Conservation (phyloP, 2,113 vertebrate species). For the Sterrhoptilus dennistouni region DNA sequence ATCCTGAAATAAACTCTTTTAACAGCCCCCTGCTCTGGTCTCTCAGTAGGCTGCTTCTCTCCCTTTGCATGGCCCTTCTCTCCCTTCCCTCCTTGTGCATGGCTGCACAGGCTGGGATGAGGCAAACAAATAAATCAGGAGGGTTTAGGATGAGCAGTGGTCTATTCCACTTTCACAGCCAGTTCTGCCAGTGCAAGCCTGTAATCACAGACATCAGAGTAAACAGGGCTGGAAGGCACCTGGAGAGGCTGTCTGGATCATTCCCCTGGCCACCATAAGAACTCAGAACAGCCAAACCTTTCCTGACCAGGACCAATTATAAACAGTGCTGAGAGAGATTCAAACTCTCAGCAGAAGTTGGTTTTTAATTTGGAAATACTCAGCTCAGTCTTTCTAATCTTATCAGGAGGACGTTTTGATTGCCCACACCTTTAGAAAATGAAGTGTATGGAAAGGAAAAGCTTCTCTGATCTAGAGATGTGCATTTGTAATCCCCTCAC, state of each 20-base stretch:
- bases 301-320: neutral
- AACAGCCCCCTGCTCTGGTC: neutral
- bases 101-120: neutral
- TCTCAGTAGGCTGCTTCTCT: neutral
- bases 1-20: neutral
- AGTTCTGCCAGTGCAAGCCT: neutral
- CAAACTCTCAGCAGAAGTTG: neutral
- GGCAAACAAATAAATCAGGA: conserved; percentile 29
- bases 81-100: neutral
- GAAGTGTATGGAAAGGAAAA: neutral
- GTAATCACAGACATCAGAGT: neutral
- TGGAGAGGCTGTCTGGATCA: neutral
- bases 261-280: neutral
- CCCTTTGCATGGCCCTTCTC: neutral
- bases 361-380: neutral
- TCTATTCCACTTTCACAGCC: neutral
- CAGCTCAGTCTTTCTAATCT: neutral
- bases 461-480: neutral
- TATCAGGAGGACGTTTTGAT: neutral
- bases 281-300: neutral
- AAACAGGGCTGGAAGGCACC: neutral
- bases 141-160: neutral
- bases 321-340: neutral
- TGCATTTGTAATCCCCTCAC: neutral
- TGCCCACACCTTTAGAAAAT: neutral